Evolutionary conservation across 2,113 vertebrate species (phyloP), one percentile per base, ranked within the genome.

Genomic region (Takifugu flavidus): DNA sequence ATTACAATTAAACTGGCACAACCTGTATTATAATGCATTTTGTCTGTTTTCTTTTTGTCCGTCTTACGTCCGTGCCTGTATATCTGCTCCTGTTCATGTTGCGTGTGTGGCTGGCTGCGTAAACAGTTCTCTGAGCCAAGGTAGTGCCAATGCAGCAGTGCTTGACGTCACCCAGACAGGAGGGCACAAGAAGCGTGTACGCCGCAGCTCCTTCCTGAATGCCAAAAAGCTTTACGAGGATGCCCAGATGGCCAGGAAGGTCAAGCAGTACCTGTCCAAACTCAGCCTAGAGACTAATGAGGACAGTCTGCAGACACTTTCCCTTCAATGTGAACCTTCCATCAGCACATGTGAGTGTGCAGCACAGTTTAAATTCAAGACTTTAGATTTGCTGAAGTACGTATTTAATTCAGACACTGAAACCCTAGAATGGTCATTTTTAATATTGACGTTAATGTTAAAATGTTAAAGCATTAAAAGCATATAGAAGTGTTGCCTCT

Each of bases 151-250:
- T 1, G 88, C 96, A 11, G 88, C 96, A 0, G 94, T 98, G 77
- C 91, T 99, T 25, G 97, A 99, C 56, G 96, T 98, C 5, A 94
- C 92, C 1, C 96, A 97, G 91, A 87, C 95, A 0, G 95, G 95
- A 5, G 95, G 94, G 3, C 97, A 99, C 80, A 98, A 98, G 88
- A 99, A 98, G 90, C 90, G 96, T 5, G 96, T 98, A 27, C 94
- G 97, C 6, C 95, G 96, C 60, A 98, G 96, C 87, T 98, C 97
- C 76, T 98, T 99, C 85, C 94, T 99, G 39, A 99, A 99, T 53
- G 96, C 97, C 85, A 98, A 98, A 88, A 99, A 99, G 84, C 90
- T 99, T 27, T 99, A 99, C 5, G 97, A 99, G 87, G 97, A 99
- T 47, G 97, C 97, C 43, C 97, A 99, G 84, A 99, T 99, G 97